Conservation (phyloP, 2,888 invertebrate species). For the Antitype chi region DNA sequence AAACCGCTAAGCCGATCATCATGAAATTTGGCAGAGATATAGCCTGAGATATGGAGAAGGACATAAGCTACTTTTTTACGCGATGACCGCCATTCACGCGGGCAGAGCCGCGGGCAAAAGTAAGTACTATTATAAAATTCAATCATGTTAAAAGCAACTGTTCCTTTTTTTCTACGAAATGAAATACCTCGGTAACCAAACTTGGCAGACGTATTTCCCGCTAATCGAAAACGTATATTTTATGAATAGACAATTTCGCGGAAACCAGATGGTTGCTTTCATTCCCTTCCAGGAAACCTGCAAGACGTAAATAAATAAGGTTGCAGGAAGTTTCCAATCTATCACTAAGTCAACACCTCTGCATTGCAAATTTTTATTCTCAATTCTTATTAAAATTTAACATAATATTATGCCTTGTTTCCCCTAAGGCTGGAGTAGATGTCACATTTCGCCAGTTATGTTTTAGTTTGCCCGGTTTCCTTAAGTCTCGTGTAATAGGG, state of each 20-base stretch:
- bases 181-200: neutral
- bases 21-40: no score
- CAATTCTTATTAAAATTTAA: neutral
- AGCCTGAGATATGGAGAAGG: no score
- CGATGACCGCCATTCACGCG: no score
- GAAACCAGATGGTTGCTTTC: neutral
- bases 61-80: no score
- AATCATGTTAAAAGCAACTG: neutral
- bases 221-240: neutral
- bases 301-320: slow-evolving; percentile 32
- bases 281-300: neutral
- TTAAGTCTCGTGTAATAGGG: no score
- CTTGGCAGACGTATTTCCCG: neutral
- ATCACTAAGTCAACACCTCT: neutral
- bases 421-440: no score
- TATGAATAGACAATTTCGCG: neutral
- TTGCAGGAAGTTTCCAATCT: slow-evolving; percentile 8
- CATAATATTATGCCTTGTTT: neutral
- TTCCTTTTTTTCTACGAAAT: neutral
- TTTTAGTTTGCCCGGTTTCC: no score
- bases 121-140: neutral
- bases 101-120: no score
- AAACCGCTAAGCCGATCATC: no score
- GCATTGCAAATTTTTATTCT: slow-evolving; percentile 13
- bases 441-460: no score